Conservation (phyloP, 2,888 invertebrate genomes). For the Phania funesta region DNA sequence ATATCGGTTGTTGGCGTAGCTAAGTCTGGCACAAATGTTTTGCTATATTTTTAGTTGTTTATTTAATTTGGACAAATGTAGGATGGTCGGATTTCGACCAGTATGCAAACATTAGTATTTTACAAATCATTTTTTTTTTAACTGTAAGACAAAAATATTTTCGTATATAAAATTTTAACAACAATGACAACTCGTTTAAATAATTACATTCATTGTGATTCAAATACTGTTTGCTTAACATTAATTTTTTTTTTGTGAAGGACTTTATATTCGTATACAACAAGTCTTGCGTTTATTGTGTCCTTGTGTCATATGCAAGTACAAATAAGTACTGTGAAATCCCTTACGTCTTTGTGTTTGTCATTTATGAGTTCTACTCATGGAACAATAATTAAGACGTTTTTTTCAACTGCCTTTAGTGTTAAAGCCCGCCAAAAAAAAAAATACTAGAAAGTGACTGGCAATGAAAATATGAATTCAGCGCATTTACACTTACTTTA, state of each 20-base stretch:
- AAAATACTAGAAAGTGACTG: not conserved
- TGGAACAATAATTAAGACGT: constrained; percentile 33
- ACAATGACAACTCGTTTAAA: constrained; percentile 26
- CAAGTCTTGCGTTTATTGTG: constrained; percentile 18
- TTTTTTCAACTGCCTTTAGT: constrained; percentile 37
- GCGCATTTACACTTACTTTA: no score
- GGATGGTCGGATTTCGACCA: no score
- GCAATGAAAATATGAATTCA: not conserved
- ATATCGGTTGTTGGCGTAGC: no score
- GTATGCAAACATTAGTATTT: no score
- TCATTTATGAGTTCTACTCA: constrained; percentile 22
- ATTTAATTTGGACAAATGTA: no score
- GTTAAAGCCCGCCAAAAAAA: not conserved
- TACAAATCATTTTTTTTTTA: not conserved
- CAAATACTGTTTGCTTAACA: constrained; percentile 31
- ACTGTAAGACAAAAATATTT: not conserved
- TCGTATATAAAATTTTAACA: not conserved
- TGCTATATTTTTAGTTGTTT: no score
- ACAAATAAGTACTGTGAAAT: not conserved
- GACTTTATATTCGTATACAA: not conserved
- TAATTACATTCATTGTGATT: constrained; percentile 29
- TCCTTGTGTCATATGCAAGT: not conserved
- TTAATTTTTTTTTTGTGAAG: constrained; percentile 17
- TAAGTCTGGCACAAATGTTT: no score
- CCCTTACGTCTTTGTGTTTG: not conserved